These are phyloP conservation scores for Cuniculus paca DNA, from an alignment of 2,797 vertebrate genomes.

Conservation along the genomic window DNA sequence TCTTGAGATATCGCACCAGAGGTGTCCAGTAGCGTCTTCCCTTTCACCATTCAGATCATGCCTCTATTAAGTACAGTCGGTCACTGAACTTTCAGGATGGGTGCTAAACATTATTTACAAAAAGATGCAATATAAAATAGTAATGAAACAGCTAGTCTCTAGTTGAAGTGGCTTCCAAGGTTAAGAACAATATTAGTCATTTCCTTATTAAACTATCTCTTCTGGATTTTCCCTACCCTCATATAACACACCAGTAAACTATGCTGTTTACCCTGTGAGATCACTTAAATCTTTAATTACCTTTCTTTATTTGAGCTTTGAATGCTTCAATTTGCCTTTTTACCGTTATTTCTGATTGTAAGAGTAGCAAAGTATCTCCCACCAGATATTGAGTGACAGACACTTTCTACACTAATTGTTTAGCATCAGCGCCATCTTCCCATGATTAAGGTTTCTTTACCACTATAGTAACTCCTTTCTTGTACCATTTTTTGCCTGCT, in stretches of 20 bases:
- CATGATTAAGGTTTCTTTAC: background rate
- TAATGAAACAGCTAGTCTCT: background rate
- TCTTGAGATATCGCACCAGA: too few species aligned
- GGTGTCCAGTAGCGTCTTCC: background rate
- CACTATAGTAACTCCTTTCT: background rate
- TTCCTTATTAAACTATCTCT: background rate
- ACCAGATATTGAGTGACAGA: background rate
- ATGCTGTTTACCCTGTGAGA: background rate
- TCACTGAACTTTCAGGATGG: background rate
- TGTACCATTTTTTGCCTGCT: background rate
- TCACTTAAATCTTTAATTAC: background rate
- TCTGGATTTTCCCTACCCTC: background rate
- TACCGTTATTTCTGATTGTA: background rate
- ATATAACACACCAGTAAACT: background rate
- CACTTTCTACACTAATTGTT: background rate
- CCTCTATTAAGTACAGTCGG: background rate
- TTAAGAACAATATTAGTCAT: background rate
- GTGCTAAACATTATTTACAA: background rate
- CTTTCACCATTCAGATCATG: background rate
- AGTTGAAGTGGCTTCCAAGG: background rate
- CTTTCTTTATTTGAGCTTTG: conserved; percentile 5
- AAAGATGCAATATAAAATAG: background rate
- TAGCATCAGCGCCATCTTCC: background rate
- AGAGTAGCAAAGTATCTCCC: background rate
- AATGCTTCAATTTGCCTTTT: background rate